Evolutionary conservation across 2,113 vertebrate genomes (phyloP), one percentile per base, ranked within the genome.

Genomic region (Psilopsiagon aurifrons): DNA sequence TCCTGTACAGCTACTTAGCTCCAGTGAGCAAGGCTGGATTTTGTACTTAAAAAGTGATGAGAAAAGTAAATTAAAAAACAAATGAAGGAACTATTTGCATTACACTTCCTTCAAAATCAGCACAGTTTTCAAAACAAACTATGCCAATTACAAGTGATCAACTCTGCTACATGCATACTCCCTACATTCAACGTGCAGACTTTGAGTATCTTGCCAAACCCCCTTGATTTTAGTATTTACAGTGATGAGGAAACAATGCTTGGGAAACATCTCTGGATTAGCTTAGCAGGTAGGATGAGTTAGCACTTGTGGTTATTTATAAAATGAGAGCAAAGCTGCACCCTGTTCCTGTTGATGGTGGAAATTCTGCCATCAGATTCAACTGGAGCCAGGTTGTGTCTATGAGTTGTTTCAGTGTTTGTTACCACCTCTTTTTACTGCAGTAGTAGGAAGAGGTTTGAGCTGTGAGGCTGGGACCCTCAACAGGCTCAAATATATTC

Each of bases 291-390:
- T 44, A 69, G 33, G 8, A 47, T 47, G 59, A 76, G 35, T 54
- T 69, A 77, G 63, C 13, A 81, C 7, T 10, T 25, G 13, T 0
- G 0, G 18, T 37, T 25, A 43, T 35, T 62, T 59, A 59, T 55
- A 83, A 88, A 75, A 75, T 13, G 44, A 88, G 49, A 77, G 64
- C 64, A 92, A 27, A 76, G n/a, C 22, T 67, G 33, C 27, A 74
- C 24, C 8, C 20, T 25, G 27, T 15, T 83, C 44, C 28, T 73
- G 62, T 22, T 64, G 47, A 85, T 27, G 35, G 35, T 78, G 51
- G 37, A 59, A 90, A 88, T 70, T 59, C 60, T 77, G 49, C 54
- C 43, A 81, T 20, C 66, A 89, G 23, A 35, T 78, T 89, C 91
- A 86, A 9, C 47, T 64, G 60, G 33, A 93, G 29, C 35, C 63